Conservation (phyloP, 2,797 vertebrate genomes). For the Miichthys miiuy region DNA sequence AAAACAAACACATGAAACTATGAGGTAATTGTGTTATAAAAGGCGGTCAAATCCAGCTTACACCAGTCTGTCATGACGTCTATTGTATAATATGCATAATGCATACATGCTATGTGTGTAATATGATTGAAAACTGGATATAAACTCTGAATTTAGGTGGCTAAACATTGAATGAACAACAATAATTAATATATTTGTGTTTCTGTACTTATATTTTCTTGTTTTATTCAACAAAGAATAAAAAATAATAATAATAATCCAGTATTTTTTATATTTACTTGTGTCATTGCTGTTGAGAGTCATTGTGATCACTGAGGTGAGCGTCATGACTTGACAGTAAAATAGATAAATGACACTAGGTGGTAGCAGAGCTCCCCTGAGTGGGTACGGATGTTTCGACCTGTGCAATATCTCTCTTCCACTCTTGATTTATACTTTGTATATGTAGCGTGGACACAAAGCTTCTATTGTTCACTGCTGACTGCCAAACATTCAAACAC, state of each 20-base stretch:
- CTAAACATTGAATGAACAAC: neutral
- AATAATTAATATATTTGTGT: neutral
- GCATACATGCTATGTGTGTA: neutral
- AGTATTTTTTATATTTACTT: neutral
- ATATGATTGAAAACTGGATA: neutral
- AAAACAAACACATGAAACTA: slow-evolving; percentile 1
- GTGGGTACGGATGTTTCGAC: slow-evolving; percentile 40
- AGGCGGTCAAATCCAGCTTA: neutral
- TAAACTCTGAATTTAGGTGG: neutral
- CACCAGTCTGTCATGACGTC: neutral
- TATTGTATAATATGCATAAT: neutral
- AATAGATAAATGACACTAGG: slow-evolving; percentile 79
- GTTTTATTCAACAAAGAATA: neutral
- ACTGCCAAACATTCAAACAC: slow-evolving; percentile 21
- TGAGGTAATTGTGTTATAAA: slow-evolving; percentile 15
- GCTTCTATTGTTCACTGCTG: slow-evolving; percentile 34
- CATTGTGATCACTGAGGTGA: slow-evolving; percentile 37
- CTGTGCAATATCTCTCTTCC: slow-evolving; percentile 61
- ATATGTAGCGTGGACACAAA: slow-evolving; percentile 2
- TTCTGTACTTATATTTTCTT: neutral
- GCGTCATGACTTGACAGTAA: slow-evolving; percentile 43
- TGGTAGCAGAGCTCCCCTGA: slow-evolving; percentile 78
- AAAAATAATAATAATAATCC: neutral
- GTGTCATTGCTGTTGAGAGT: slow-evolving; percentile 15
- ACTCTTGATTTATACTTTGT: slow-evolving; percentile 57